Evolutionary conservation across 92 coral and sea anemone genomes (phyloP), one percentile per base, ranked within the genome.

Genomic region (Anthopleura xanthogrammica): DNA sequence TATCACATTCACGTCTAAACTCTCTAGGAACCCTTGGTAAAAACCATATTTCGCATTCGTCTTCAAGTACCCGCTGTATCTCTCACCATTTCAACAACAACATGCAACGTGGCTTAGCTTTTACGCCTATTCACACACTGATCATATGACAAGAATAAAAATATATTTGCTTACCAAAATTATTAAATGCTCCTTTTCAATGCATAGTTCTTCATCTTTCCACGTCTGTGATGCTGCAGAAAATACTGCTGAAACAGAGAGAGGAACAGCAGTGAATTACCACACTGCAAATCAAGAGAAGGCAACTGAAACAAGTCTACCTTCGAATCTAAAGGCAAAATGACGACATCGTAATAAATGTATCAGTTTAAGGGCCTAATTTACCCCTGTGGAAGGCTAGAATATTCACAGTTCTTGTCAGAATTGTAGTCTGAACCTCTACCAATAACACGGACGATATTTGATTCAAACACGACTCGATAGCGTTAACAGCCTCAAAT

Each of bases 291-390:
- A 86, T 46, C 85, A 83, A 86, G 84, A 77, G 82, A 85, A 60
- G 83, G 83, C 87, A 77, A 77, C 80, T 62, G 87, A 91, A 80
- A 86, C 88, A 90, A 84, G 85, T 85, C 81, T 62, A 78, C 86
- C 82, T 88, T 90, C 91, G 94, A 90, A 73, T 58, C 86, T 70
- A 85, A 86, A 80, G 87, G 89, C 81, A 68, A 79, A 87, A 91
- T 91, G 94, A 91, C 94, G 94, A 91, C 94, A 91, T 88, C 87
- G 87, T 56, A 29, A 85, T 80, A 58, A 84, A 84, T 36, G 80
- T 52, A 66, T 80, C 83, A 72, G 82, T 77, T 87, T 87, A 79
- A 85, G 88, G 86, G 83, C 87, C 82, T 66, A 73, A 77, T 83
- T 85, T 76, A 91, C 94, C 90, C 80, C 77, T 85, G 79, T 23